These are phyloP conservation scores for Ciconia maguari DNA, from an alignment of 2,113 vertebrate genomes.

Conservation along the genomic window DNA sequence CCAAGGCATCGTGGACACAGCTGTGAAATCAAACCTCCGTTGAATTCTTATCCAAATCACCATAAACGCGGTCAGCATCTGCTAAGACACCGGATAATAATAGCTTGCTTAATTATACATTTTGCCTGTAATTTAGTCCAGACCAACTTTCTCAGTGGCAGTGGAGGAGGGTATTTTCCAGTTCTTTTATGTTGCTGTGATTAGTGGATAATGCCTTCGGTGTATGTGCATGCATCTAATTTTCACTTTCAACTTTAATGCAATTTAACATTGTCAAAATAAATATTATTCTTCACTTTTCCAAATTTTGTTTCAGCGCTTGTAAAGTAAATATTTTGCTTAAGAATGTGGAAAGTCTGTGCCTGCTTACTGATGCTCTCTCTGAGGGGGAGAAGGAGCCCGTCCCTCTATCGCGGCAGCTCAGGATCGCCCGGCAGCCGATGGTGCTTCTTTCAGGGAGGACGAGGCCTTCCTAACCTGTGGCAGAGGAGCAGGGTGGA, in stretches of 20 bases:
- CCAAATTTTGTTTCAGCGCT: slow-evolving; percentile 10
- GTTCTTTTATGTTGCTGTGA: slow-evolving; percentile 43
- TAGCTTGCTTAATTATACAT: slow-evolving; percentile 47
- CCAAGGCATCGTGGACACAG: background rate
- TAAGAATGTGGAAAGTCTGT: slow-evolving; percentile 14
- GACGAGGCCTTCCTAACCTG: background rate
- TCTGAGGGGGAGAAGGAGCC: background rate
- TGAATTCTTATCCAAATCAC: slow-evolving; percentile 24
- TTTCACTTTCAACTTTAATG: slow-evolving; percentile 48
- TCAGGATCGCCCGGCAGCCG: rapidly evolving
- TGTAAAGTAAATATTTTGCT: slow-evolving; percentile 52
- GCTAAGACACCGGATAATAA: slow-evolving; percentile 37
- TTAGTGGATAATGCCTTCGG: slow-evolving; percentile 4
- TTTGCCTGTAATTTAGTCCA: slow-evolving; percentile 44
- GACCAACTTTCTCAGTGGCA: slow-evolving; percentile 37
- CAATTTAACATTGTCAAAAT: slow-evolving; percentile 49
- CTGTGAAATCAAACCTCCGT: background rate
- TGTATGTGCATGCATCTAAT: slow-evolving; percentile 35
- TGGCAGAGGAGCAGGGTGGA: background rate
- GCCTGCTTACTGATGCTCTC: background rate
- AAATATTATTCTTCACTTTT: slow-evolving; percentile 56
- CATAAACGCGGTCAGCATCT: background rate
- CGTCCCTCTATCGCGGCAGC: background rate
- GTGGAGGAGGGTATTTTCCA: slow-evolving; percentile 28
- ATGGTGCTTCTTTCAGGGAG: background rate